These are phyloP conservation scores for Centropus unirufus DNA, from an alignment of 2,113 vertebrate species.

Conservation along the genomic window DNA sequence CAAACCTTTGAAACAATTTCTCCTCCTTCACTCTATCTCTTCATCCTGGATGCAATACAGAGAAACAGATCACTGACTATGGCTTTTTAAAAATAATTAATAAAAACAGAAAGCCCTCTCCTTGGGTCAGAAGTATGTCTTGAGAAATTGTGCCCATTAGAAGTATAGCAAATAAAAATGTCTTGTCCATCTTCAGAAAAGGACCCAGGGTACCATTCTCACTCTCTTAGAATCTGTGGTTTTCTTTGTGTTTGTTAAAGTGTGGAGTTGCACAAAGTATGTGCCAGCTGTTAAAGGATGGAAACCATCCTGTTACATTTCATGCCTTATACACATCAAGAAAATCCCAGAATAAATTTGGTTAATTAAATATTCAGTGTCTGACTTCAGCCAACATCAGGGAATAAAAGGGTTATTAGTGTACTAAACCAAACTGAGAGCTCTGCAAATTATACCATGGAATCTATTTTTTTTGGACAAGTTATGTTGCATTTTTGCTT, in stretches of 20 bases:
- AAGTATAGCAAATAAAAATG: background rate
- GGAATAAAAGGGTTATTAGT: background rate
- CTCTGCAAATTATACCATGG: background rate
- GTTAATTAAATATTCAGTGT: background rate
- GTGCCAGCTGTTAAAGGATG: background rate
- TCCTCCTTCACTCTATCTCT: background rate
- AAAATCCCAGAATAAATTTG: background rate
- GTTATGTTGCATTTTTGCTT: background rate
- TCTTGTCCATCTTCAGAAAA: background rate
- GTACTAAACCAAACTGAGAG: background rate
- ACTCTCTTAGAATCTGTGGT: background rate
- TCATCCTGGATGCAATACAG: background rate
- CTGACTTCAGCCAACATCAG: background rate
- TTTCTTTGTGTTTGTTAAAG: background rate
- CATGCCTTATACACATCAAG: background rate
- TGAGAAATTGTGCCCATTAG: background rate
- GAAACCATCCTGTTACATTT: background rate
- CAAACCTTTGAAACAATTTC: background rate
- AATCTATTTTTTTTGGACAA: background rate
- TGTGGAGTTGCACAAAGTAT: background rate
- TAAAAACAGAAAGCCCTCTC: background rate
- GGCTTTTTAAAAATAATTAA: background rate
- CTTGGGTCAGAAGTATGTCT: background rate
- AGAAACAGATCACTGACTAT: background rate
- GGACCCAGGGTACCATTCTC: background rate